Conservation (phyloP, 2,797 vertebrate genomes). For the Spatula versicolor region DNA sequence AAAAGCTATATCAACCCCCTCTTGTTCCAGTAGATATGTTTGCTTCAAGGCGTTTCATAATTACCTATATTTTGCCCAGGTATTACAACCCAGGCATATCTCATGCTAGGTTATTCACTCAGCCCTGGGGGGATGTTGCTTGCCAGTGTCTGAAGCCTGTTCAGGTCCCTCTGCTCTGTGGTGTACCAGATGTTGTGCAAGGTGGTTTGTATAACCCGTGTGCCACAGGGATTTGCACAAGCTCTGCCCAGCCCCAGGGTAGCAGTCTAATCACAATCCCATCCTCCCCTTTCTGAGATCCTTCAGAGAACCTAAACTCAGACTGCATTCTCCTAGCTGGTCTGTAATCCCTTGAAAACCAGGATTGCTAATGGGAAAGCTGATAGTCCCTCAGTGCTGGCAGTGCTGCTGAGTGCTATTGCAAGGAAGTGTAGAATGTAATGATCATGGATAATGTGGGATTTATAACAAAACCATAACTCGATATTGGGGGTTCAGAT, state of each 20-base stretch:
- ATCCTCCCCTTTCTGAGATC: neutral
- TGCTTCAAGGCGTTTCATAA: neutral
- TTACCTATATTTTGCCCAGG: neutral
- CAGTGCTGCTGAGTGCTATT: neutral
- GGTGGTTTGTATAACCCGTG: neutral
- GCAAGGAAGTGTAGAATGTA: conserved; percentile 9
- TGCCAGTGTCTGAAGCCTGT: neutral
- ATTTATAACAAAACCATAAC: conserved; percentile 58
- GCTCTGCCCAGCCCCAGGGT: neutral
- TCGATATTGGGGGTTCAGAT: conserved; percentile 31
- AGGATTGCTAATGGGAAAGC: neutral
- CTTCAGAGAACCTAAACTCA: neutral
- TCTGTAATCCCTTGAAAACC: neutral
- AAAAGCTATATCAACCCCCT: neutral
- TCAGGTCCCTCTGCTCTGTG: neutral
- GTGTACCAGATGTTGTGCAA: neutral
- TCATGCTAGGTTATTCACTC: neutral
- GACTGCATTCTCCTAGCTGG: neutral
- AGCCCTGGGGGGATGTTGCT: accelerated
- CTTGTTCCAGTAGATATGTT: neutral
- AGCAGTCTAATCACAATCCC: neutral
- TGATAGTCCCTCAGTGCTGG: neutral
- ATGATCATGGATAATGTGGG: conserved; percentile 43
- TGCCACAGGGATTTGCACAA: neutral
- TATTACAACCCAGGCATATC: neutral